Evolutionary conservation across 2,113 vertebrate species (phyloP).

Genomic region (Cygnus atratus): DNA sequence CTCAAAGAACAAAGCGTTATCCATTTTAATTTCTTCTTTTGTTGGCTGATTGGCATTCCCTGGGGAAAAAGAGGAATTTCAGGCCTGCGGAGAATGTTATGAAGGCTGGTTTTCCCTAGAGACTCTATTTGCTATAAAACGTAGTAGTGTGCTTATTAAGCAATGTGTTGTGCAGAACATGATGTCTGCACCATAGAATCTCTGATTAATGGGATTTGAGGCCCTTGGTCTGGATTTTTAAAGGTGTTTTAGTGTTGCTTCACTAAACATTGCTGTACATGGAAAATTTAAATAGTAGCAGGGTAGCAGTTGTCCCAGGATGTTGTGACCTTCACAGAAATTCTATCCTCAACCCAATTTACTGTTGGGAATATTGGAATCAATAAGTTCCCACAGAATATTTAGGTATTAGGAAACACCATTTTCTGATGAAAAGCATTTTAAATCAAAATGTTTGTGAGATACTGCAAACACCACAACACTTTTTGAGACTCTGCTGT

Average conservation of each 20-base stretch:
- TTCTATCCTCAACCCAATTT: not conserved
- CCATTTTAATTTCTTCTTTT: not conserved
- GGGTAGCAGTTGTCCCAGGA: not conserved
- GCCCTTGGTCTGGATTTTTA: not conserved
- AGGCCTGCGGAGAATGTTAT: not conserved
- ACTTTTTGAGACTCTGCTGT: not conserved
- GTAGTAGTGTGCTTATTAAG: not conserved
- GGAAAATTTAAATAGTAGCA: not conserved
- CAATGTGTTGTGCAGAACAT: not conserved
- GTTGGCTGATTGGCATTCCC: not conserved
- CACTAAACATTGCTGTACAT: not conserved
- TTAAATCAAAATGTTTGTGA: not conserved
- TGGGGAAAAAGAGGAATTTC: not conserved
- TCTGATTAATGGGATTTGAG: not conserved
- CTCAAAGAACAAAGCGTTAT: not conserved
- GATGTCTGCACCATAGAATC: not conserved
- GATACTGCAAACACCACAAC: not conserved
- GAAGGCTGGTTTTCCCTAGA: not conserved
- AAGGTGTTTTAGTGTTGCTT: not conserved
- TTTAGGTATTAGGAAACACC: not conserved
- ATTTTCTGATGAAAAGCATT: not conserved
- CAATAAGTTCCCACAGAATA: not conserved
- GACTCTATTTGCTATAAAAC: not conserved
- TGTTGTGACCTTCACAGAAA: not conserved
- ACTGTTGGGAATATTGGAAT: not conserved